Evolutionary conservation across 1,140 invertebrate species (phyloP), one percentile per base, ranked within the genome.

Genomic region (Myzus persicae): DNA sequence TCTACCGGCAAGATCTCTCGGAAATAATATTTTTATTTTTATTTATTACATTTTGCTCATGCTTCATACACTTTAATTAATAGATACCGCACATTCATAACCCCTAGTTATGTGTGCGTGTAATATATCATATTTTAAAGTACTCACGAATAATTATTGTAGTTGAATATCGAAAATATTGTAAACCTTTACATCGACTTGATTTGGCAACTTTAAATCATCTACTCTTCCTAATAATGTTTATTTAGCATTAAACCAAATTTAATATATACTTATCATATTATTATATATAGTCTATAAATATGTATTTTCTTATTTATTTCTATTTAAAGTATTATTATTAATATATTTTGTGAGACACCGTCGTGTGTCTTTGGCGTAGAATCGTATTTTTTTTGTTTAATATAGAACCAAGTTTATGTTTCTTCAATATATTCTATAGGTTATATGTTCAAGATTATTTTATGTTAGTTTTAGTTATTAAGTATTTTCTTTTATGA

Each of bases 1-100:
- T 93, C 81, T 93, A 85, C 48, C 91, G 91, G 81, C 91, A 84
- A 84, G 91, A 92, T 92, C 91, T 92, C 91, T 92, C 91, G 91
- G 91, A 51, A 92, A 84, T 92, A 92, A 92, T 92, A 48, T 92
- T 92, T 92, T 67, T 91, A 46, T 46, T 91, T 76, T 92, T 92
- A 92, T 92, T 84, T 92, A 84, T 92, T 92, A 92, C 91, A 91
- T 81, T 90, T 92, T 81, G 81, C 46, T 92, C 91, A 92, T 59
- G 48, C 88, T 90, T 92, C 91, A 92, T 84, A 92, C 11, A 84
- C 81, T 38, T 44, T 24, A 81, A 42, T 48, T 46, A 48, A 84
- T 36, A 91, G 67, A 44, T 42, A 84, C 31, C 67, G 36, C 81
- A 84, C 40, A 1, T 38, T 26, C 76, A 36, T 84, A 18, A 92